Evolutionary conservation across 2,797 vertebrate species (phyloP), one percentile per base, ranked within the genome.

Genomic region (Xerus rutilus): DNA sequence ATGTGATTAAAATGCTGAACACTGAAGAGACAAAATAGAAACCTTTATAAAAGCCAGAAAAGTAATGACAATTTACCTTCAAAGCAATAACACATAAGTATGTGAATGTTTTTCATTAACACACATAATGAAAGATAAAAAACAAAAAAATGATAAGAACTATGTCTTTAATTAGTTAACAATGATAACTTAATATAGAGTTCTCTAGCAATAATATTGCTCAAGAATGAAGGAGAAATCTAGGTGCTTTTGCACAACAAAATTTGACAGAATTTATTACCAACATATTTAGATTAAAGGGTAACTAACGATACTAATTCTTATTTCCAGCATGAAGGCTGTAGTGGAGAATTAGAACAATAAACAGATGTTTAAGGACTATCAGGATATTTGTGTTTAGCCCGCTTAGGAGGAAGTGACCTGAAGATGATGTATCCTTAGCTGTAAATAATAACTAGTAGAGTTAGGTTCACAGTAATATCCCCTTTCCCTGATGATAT

Each of bases 321-420:
- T 89, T 88, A 59, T 88, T 92, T 92, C 86, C 74, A 70, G 81
- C 35, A 45, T 85, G 62, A 87, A 15, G 11, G n/a, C 3, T n/a
- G 18, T 32, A 11, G 23, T 5, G 12, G 18, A 32, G 6, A 82
- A 62, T 86, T 85, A 93, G 25, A 90, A 77, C 73, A 77, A 35
- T 64, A n/a, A 86, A 89, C 45, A 64, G 32, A 35, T 25, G 6
- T 67, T 67, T 67, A 70, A 57, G 30, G 72, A 47, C 18, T 32
- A 2, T 3, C 20, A 83, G 9, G 15, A 8, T 81, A 65, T 52
- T 30, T 88, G 10, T 87, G 3, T 35, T 92, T 47, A 84, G 49
- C 4, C 10, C 14, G 30, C 49, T 30, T 35, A 69, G 21, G 1
- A 94, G n/a, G 9, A 86, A 30, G 54, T 17, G 17, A 13, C 70